Base-by-base conservation (phyloP, 1,140 invertebrate species). In the Tetragnatha versicolor region DNA sequence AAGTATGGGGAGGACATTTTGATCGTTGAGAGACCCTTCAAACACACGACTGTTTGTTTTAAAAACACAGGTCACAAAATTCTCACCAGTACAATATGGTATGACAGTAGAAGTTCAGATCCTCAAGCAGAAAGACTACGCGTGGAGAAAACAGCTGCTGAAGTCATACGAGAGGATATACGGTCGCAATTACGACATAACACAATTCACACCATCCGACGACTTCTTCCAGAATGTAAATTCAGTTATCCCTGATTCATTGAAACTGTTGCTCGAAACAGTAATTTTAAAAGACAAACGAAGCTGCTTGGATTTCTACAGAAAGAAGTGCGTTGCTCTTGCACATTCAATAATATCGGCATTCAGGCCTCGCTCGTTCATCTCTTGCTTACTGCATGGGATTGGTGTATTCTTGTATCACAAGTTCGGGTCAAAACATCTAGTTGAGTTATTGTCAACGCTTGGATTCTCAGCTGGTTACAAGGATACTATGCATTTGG, bases 1-100 rank as follows among this genome's bases (percentile, higher is more conserved):
- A 27, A 63, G 22, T 63, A 63, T 37, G 60, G 22, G 17, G 60
- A 63, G 14, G 27, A 63, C 22, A 7, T 63, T 37, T 63, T 63
- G 25, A 63, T 37, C 17, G 31, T 22, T 37, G 60, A 63, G n/a
- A n/a, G n/a, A n/a, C n/a, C n/a, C n/a, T n/a, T n/a, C n/a, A n/a
- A n/a, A n/a, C 12, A 55, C 51, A 25, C 51, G 22, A 25, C 22
- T 20, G 12, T 66, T 20, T 42, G 5, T 25, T 66, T 42, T 6
- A 22, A 25, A 66, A 66, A 45, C 7, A 14, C 14, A 42, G 37
- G 33, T 7, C 42, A 42, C 33, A 66, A 42, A 42, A n/a, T 66
- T 42, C 37, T 66, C 1, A 55, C 14, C 22, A 31, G 31, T 63
- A 12, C 27, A 17, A 35, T 31, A 7, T 63, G 60, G 22, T 63